A percentile compares a stretch with the other conserved stretches of the same genome.
These are phyloP conservation scores for Apis laboriosa DNA, from an alignment of 1,140 invertebrate species.

Conservation along the genomic window DNA sequence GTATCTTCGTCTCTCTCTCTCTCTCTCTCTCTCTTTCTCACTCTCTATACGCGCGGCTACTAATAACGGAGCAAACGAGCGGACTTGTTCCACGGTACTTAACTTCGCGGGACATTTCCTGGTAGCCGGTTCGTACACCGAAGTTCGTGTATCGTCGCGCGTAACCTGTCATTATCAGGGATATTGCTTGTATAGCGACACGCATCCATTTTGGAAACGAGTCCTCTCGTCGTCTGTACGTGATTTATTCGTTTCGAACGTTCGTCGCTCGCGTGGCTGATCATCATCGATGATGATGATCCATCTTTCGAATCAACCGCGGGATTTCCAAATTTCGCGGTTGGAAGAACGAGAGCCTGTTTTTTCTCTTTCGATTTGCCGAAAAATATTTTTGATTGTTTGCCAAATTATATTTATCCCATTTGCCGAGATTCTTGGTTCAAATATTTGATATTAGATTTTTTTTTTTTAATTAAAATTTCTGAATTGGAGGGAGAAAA, in stretches of 20 bases:
- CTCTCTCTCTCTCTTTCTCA: no score
- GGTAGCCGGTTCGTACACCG: slow-evolving; percentile 41
- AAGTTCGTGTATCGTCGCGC: slow-evolving; percentile 55
- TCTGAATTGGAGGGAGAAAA: no score
- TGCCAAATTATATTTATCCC: no score
- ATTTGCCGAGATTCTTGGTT: no score
- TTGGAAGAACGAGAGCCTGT: no score
- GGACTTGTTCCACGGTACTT: slow-evolving; percentile 52
- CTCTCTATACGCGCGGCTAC: slow-evolving; percentile 23
- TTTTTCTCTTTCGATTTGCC: no score
- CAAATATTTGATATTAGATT: no score
- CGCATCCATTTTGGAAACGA: slow-evolving; percentile 47
- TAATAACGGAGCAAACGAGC: slow-evolving; percentile 50
- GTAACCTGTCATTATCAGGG: slow-evolving; percentile 58
- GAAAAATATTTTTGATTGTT: no score
- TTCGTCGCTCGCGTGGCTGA: background rate
- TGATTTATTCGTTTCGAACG: slow-evolving; percentile 52
- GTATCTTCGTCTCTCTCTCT: slow-evolving; percentile 14
- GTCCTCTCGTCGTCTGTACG: slow-evolving; percentile 36
- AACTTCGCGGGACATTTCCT: slow-evolving; percentile 56
- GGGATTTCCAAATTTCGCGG: no score
- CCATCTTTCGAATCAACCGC: background rate
- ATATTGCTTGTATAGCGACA: slow-evolving; percentile 54
- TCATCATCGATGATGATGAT: slow-evolving; percentile 1
- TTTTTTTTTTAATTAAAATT: no score